Evolutionary conservation across 2,113 vertebrate species (phyloP).

Genomic region (Globicephala melas): DNA sequence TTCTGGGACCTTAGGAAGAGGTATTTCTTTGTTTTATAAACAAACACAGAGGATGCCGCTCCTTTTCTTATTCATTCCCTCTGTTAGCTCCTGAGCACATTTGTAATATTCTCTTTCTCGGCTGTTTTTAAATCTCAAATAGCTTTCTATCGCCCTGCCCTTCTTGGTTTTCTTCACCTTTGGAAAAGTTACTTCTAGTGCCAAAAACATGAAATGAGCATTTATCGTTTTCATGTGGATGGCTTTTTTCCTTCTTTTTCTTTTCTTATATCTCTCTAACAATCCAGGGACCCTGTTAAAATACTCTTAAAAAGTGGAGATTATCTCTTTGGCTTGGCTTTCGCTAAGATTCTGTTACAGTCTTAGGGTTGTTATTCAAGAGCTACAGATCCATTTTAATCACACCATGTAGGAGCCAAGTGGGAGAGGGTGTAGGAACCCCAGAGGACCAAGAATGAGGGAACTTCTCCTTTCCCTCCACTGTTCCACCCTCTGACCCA

Average conservation of each 20-base stretch:
- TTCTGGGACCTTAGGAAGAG: background rate
- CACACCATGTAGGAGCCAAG: background rate
- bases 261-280: background rate
- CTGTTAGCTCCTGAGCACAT: too few relatives aligned
- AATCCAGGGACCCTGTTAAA: background rate
- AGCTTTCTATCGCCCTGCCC: background rate
- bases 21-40: background rate
- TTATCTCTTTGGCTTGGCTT: background rate
- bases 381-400: background rate
- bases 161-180: background rate
- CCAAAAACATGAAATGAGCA: background rate
- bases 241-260: background rate
- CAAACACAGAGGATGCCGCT: background rate
- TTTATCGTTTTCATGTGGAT: background rate
- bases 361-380: background rate
- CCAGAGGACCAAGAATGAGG: background rate
- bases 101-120: background rate
- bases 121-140: background rate
- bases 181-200: background rate
- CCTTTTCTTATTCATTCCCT: background rate
- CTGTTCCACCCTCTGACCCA: background rate
- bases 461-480: background rate
- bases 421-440: accelerated
- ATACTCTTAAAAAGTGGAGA: background rate
- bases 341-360: background rate